phyloP scores from a whole-genome alignment of 2,113 vertebrate genomes.

The Megalops atlanticus region DNA sequence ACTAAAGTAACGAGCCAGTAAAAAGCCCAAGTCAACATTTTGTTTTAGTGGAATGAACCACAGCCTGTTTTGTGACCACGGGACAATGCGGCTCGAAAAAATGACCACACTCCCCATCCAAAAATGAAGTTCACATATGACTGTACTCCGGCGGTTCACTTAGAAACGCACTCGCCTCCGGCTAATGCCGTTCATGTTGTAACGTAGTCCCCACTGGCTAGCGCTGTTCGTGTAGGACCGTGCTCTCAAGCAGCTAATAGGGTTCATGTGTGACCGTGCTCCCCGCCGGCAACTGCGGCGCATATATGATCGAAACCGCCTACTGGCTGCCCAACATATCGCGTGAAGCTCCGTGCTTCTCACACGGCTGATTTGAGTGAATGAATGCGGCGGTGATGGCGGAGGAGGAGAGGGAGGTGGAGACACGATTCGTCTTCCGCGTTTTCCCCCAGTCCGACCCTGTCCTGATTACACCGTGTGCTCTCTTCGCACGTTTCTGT shows the following conservation, averaged over 20 bases:
- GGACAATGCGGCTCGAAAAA: background rate
- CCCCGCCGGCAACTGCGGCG: background rate
- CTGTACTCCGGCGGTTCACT: no score
- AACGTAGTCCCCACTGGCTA: no score
- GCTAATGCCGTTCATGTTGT: no score
- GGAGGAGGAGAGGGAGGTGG: conserved; percentile 53
- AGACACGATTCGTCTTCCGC: conserved; percentile 52
- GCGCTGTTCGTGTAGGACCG: no score
- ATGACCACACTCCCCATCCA: background rate
- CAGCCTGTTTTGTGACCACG: background rate
- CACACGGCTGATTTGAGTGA: conserved; percentile 32
- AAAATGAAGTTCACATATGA: background rate
- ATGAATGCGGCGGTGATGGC: conserved; percentile 25
- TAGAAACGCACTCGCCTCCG: no score
- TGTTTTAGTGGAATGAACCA: background rate
- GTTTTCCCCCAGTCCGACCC: conserved; percentile 41
- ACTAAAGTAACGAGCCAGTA: no score
- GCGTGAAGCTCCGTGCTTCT: conserved; percentile 38
- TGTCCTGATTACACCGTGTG: conserved; percentile 38
- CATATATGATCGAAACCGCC: background rate
- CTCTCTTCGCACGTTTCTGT: conserved; percentile 37
- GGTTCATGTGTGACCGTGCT: no score
- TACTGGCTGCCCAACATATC: conserved; percentile 29
- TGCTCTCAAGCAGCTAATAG: no score
- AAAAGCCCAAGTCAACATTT: no score